phyloP scores from a whole-genome alignment of 2,797 vertebrate species.

The Macropodus opercularis region DNA sequence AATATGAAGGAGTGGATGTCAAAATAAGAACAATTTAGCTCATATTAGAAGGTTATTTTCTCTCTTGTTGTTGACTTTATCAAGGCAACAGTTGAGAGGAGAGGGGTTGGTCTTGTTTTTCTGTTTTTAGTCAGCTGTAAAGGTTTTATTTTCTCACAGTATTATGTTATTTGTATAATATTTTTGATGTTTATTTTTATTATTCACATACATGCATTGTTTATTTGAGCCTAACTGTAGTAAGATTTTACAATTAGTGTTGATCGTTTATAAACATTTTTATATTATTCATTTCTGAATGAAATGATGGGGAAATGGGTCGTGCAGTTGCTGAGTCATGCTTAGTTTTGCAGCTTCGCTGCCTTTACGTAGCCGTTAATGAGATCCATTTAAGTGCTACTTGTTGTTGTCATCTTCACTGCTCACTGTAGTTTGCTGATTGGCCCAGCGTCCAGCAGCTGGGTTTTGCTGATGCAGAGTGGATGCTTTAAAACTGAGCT shows the following conservation, averaged over 20 bases:
- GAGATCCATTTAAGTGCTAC: conserved; percentile 32
- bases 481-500: conserved; percentile 27
- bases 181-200: not conserved
- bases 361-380: conserved; percentile 21
- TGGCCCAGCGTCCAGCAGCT: conserved; percentile 18
- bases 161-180: too few relatives aligned
- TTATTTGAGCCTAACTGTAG: too few relatives aligned
- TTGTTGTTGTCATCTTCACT: conserved; percentile 39
- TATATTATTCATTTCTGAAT: not conserved
- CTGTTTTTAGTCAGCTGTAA: conserved; percentile 44
- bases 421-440: conserved; percentile 36
- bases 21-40: conserved; percentile 44
- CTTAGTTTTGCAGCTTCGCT: conserved; percentile 12
- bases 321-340: conserved; percentile 16
- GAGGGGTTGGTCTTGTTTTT: conserved; percentile 29
- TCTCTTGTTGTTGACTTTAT: conserved; percentile 43
- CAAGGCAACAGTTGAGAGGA: conserved; percentile 29
- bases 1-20: conserved; percentile 21
- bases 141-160: conserved; percentile 20
- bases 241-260: not conserved
- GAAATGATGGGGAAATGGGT: too few relatives aligned
- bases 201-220: not conserved
- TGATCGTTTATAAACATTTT: not conserved
- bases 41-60: conserved; percentile 3
- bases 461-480: conserved; percentile 7